These are phyloP conservation scores for Uloborus plumipes DNA, from an alignment of 2,888 invertebrate species.

Conservation along the genomic window DNA sequence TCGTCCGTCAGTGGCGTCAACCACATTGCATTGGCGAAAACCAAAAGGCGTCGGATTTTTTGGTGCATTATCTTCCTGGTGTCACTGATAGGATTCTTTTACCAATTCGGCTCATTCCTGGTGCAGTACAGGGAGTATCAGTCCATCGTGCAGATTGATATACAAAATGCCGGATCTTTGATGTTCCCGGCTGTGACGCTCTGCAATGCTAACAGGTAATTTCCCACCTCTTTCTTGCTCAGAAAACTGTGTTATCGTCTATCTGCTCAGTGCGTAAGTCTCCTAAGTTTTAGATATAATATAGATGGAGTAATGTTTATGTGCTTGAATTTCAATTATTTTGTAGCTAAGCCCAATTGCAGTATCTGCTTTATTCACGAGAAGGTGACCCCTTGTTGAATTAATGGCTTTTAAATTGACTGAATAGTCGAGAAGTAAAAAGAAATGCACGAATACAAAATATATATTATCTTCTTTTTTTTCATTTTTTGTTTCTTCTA, in stretches of 20 bases:
- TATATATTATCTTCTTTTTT: no score
- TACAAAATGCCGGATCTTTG: conserved; percentile 55
- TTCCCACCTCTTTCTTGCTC: neutral
- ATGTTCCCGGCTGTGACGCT: conserved; percentile 57
- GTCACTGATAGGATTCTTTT: conserved; percentile 51
- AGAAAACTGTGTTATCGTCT: neutral
- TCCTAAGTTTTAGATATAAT: no score
- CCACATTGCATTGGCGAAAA: conserved; percentile 52
- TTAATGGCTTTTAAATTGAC: no score
- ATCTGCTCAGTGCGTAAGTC: no score
- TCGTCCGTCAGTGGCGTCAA: conserved; percentile 58
- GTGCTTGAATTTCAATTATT: no score
- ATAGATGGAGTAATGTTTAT: no score
- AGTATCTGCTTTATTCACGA: no score
- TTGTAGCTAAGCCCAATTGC: no score
- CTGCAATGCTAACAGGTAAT: conserved; percentile 55
- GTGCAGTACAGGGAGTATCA: conserved; percentile 55
- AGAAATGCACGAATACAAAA: no score
- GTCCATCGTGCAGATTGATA: conserved; percentile 59
- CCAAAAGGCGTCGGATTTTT: conserved; percentile 27
- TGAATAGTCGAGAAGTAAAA: no score
- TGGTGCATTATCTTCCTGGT: conserved; percentile 48
- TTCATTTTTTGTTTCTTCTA: no score
- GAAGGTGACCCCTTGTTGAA: no score
- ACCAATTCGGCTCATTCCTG: conserved; percentile 48